Conservation (phyloP, 2,797 vertebrate genomes). For the Chromis chromis region DNA sequence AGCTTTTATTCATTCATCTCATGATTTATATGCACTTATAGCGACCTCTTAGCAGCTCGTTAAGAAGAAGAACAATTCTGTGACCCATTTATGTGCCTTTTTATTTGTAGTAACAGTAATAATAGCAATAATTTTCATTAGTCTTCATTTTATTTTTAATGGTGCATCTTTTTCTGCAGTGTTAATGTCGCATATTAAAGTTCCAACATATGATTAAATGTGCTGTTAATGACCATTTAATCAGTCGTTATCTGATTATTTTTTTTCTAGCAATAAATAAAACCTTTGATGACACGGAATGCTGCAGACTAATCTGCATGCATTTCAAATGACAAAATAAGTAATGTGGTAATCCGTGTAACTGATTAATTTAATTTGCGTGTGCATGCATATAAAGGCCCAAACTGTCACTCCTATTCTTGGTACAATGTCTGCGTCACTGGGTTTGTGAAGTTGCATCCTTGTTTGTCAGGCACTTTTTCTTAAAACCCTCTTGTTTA, state of each 20-base stretch:
- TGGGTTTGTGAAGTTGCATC: slow-evolving; percentile 19
- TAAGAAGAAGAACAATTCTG: slow-evolving; percentile 4
- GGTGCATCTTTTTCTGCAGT: background rate
- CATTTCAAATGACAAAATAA: background rate
- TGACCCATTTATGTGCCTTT: background rate
- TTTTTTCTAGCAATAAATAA: background rate
- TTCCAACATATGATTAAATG: background rate
- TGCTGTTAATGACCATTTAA: background rate
- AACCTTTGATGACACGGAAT: background rate
- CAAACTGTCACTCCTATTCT: too few species aligned
- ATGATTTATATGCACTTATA: slow-evolving; percentile 17
- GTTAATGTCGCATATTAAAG: background rate
- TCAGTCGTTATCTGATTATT: background rate
- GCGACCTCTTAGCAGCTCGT: slow-evolving; percentile 18
- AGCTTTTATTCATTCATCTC: slow-evolving; percentile 32
- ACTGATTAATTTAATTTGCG: background rate
- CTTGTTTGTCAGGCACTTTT: background rate
- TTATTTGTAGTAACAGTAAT: background rate
- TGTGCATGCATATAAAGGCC: background rate
- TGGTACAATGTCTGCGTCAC: background rate
- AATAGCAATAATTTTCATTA: background rate
- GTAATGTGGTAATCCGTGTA: too few species aligned
- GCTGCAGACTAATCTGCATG: background rate
- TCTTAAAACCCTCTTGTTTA: too few species aligned
- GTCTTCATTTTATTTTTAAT: background rate